A percentile compares a stretch with the other conserved stretches of the same genome.
These are phyloP conservation scores for Sabellastarte sp. DNA, from an alignment of 2,888 invertebrate species.

Conservation along the genomic window DNA sequence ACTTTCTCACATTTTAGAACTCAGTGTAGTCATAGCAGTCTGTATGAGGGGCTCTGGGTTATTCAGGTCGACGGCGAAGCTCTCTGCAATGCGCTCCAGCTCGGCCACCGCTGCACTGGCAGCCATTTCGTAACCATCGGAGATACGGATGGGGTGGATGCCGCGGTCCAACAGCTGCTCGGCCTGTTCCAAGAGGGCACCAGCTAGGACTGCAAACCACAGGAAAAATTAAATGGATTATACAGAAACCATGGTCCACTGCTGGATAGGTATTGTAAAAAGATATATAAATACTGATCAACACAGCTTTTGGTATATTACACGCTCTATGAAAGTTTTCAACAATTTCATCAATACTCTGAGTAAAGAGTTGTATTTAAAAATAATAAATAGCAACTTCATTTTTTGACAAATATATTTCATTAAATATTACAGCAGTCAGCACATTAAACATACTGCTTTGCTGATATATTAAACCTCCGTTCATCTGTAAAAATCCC, in stretches of 20 bases:
- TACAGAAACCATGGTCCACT: neutral
- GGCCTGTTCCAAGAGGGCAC: constrained; percentile 93
- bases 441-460: too few species aligned
- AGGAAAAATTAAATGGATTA: neutral
- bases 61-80: constrained; percentile 80
- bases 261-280: neutral
- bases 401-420: too few species aligned
- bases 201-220: constrained; percentile 67
- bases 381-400: too few species aligned
- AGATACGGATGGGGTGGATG: constrained; percentile 97
- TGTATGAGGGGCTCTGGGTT: constrained; percentile 83
- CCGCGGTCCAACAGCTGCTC: constrained; percentile 89
- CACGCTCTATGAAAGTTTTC: too few species aligned
- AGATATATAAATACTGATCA: constrained; percentile 5
- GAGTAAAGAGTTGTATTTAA: too few species aligned
- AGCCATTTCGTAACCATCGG: constrained; percentile 97
- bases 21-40: constrained; percentile 96
- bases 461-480: too few species aligned
- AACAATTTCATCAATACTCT: too few species aligned
- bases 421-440: too few species aligned
- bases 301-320: too few species aligned
- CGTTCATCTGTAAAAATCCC: too few species aligned
- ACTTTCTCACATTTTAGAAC: constrained; percentile 98
- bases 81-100: constrained; percentile 83
- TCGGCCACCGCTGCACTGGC: constrained; percentile 84